phyloP scores from a whole-genome alignment of 1,140 invertebrate species.

The Drosophila baimaii region DNA sequence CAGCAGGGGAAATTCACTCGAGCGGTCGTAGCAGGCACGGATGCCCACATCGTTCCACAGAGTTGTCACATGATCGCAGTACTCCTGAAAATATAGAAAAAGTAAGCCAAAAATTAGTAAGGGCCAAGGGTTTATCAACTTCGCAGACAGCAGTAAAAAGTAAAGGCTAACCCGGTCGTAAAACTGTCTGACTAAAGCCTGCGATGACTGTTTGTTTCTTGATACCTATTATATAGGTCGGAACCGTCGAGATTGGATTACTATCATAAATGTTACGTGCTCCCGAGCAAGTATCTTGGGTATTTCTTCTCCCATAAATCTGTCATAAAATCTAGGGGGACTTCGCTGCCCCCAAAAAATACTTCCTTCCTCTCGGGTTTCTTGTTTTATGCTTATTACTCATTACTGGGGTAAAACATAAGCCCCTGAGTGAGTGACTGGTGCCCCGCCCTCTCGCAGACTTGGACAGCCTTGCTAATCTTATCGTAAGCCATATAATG shows the following conservation, averaged over 20 bases:
- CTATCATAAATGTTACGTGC: slow-evolving; percentile 20
- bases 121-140: neutral
- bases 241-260: slow-evolving; percentile 2
- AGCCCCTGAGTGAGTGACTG: slow-evolving; percentile 31
- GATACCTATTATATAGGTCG: slow-evolving; percentile 9
- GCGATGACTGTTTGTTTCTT: neutral
- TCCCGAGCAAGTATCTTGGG: neutral
- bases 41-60: slow-evolving; percentile 89
- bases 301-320: slow-evolving; percentile 2
- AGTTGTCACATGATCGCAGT: slow-evolving; percentile 87
- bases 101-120: slow-evolving; percentile 9
- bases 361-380: neutral
- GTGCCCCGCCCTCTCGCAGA: slow-evolving; percentile 11
- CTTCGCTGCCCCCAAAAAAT: neutral
- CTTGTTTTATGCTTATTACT: slow-evolving; percentile 37
- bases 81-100: slow-evolving; percentile 85
- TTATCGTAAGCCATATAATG: slow-evolving; percentile 61
- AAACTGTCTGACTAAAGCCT: slow-evolving; percentile 8
- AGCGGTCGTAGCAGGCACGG: slow-evolving; percentile 88
- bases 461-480: slow-evolving; percentile 47
- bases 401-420: slow-evolving; percentile 40
- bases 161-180: slow-evolving; percentile 16
- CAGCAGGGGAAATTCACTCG: slow-evolving; percentile 91
- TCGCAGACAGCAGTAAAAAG: neutral
- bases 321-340: slow-evolving; percentile 14